phyloP scores from a whole-genome alignment of 2,888 invertebrate species.

The Hoplodrina blanda region DNA sequence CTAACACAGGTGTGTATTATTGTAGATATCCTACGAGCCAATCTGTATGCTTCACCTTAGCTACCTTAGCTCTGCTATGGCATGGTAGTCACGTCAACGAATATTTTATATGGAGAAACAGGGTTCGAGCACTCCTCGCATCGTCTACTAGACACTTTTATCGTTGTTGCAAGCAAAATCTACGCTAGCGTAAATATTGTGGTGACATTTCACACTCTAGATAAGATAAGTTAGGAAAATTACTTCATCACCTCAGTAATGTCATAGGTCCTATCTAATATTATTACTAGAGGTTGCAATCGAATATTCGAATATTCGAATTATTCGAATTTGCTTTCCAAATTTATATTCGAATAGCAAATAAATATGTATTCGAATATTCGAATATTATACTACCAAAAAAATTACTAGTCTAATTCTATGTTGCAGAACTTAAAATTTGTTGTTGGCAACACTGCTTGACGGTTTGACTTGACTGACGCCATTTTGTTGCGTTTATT shows the following conservation, averaged over 20 bases:
- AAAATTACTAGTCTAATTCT: no score
- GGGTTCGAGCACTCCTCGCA: conserved; percentile 13
- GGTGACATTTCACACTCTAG: conserved; percentile 11
- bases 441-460: no score
- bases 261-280: conserved; percentile 21
- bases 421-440: no score
- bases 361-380: no score
- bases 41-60: conserved; percentile 32
- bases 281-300: no score
- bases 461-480: no score
- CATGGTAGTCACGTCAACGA: conserved; percentile 45
- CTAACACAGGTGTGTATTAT: conserved; percentile 30
- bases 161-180: conserved; percentile 18
- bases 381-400: no score
- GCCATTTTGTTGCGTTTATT: no score
- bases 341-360: no score
- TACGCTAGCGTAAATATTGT: conserved; percentile 17
- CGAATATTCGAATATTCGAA: no score
- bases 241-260: conserved; percentile 9
- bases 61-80: conserved; percentile 25
- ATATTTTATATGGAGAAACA: conserved; percentile 51
- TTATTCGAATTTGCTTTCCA: no score
- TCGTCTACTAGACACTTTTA: conserved; percentile 6
- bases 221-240: conserved; percentile 28
- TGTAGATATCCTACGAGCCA: conserved; percentile 13